Conservation (phyloP, 2,888 invertebrate genomes). For the Dermolepida albohirtum region DNA sequence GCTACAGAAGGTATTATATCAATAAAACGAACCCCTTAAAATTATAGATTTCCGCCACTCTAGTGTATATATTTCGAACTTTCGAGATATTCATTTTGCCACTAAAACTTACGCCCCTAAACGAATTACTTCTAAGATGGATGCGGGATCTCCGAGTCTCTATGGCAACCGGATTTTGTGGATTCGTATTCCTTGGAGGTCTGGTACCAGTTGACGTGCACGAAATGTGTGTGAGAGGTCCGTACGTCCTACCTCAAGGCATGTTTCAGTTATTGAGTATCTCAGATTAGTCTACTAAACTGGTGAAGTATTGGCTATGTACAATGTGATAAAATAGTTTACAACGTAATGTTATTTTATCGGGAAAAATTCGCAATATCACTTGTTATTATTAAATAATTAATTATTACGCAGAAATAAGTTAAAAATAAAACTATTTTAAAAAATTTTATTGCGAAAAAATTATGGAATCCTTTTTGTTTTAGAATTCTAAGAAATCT, state of each 20-base stretch:
- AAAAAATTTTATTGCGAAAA: too few relatives aligned
- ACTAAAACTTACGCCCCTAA: conserved; percentile 51
- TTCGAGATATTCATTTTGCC: conserved; percentile 33
- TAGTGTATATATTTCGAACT: not conserved
- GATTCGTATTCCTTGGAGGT: conserved; percentile 45
- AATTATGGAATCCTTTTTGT: too few relatives aligned
- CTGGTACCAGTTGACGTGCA: conserved; percentile 44
- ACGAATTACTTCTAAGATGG: conserved; percentile 57
- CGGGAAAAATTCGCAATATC: too few relatives aligned
- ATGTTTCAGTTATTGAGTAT: conserved; percentile 9
- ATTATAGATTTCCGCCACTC: not conserved
- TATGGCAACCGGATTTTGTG: conserved; percentile 59
- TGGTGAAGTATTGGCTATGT: conserved; percentile 4
- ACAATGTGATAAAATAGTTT: too few relatives aligned
- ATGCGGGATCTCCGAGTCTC: conserved; percentile 50
- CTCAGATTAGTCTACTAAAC: conserved; percentile 7
- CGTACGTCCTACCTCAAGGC: conserved; percentile 26
- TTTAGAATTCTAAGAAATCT: too few relatives aligned
- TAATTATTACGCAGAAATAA: too few relatives aligned
- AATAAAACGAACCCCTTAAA: conserved; percentile 9
- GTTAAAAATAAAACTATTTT: too few relatives aligned
- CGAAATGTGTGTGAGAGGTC: conserved; percentile 23
- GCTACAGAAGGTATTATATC: too few relatives aligned
- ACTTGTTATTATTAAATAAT: too few relatives aligned
- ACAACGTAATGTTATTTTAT: too few relatives aligned